phyloP scores from a whole-genome alignment of 1,140 invertebrate genomes.

The Monochamus saltuarius region DNA sequence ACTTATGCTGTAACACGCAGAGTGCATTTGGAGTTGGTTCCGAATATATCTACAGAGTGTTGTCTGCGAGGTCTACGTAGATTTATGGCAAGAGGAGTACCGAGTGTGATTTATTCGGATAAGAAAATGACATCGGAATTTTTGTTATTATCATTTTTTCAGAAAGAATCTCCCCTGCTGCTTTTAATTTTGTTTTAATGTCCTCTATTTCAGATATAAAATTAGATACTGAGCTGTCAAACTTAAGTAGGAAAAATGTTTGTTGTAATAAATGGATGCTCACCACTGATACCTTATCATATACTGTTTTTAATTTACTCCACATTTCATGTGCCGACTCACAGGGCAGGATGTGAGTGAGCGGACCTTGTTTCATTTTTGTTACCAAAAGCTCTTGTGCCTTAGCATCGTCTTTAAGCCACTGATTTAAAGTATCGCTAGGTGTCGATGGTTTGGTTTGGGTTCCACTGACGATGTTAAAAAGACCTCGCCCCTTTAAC shows the following conservation, averaged over 20 bases:
- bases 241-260: slow-evolving; percentile 38
- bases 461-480: slow-evolving; percentile 9
- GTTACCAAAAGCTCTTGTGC: slow-evolving; percentile 36
- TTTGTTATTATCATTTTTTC: slow-evolving; percentile 45
- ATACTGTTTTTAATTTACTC: slow-evolving; percentile 41
- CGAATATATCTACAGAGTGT: too few species aligned
- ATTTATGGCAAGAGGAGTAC: too few species aligned
- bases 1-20: too few species aligned
- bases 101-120: too few species aligned
- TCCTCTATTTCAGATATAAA: too few species aligned
- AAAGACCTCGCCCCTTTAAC: slow-evolving; percentile 16
- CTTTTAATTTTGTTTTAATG: too few species aligned
- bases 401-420: slow-evolving; percentile 31
- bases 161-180: slow-evolving; percentile 37
- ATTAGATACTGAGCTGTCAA: slow-evolving; percentile 28
- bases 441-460: neutral
- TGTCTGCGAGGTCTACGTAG: too few species aligned
- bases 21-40: too few species aligned
- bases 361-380: slow-evolving; percentile 29
- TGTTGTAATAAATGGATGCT: slow-evolving; percentile 39
- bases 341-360: slow-evolving; percentile 42
- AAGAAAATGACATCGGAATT: slow-evolving; percentile 44
- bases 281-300: slow-evolving; percentile 42
- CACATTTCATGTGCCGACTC: slow-evolving; percentile 44
- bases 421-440: slow-evolving; percentile 12